Evolutionary conservation across 2,888 invertebrate species (phyloP), one percentile per base, ranked within the genome.

Genomic region (Eristalis tenax): DNA sequence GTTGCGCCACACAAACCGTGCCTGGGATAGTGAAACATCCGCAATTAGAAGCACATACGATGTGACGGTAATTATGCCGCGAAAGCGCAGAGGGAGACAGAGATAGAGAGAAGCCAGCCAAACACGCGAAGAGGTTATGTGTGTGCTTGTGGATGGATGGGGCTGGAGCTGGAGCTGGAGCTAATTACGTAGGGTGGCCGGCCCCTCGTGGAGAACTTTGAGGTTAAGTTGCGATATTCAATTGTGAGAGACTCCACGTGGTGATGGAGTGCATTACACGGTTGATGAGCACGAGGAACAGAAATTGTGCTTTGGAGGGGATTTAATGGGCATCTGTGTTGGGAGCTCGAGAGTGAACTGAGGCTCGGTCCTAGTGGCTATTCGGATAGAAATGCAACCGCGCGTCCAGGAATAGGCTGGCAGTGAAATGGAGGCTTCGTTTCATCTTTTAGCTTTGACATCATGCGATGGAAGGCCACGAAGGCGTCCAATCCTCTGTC

Each of bases 31-130:
- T 59, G 74, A 73, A 86, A 82, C 85, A 86, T 86, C 82, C 82
- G 85, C 85, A 86, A 86, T 86, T 86, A 86, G 82, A 85, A 81
- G 76, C 81, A 73, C 66, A 65, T 57, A 77, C 66, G 77, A 74
- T 78, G 64, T 57, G 77, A 74, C 77, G 66, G 74, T 86, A 82
- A 82, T 82, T 86, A 86, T 82, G 73, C 82, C 66, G 69, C 18
- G 50, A 79, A 70, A 66, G 84, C 74, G 32, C 32, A 8, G 32
- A 18, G 13, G 65, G 35, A 3, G 26, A 3, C 26, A 1, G 26
- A 3, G 26, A 3, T 3, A 1, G 26, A 69, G 59, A 73, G 43
- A 43, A 61, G 75, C 76, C 70, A 76, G 71, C 61, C 63, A 50
- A 81, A 81, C 76, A 81, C 73, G 75, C 75, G 43, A 78, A 83